Percentiles rank a stretch among this genome's conserved stretches.
Conservation (phyloP, 1,140 invertebrate species). For the Varroa destructor region DNA sequence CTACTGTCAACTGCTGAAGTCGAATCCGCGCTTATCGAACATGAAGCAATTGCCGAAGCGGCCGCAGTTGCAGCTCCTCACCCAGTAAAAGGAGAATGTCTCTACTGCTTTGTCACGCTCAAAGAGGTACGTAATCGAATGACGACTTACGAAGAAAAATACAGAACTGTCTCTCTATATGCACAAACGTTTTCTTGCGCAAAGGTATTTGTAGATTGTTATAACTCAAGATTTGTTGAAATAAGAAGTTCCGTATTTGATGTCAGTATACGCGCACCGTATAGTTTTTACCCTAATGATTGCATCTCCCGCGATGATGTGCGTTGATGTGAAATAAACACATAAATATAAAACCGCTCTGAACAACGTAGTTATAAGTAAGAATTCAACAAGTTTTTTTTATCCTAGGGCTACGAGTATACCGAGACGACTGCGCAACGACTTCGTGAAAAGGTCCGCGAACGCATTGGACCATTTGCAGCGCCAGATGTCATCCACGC, state of each 20-base stretch:
- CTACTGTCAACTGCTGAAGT: conserved; percentile 86
- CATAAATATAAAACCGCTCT: not conserved
- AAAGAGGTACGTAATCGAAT: conserved; percentile 48
- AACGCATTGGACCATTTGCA: conserved; percentile 89
- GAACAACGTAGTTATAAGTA: conserved; percentile 1
- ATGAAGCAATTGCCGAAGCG: conserved; percentile 68
- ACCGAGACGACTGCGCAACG: conserved; percentile 44
- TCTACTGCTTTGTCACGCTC: conserved; percentile 88
- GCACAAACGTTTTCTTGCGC: not conserved
- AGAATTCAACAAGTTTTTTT: conserved; percentile 5
- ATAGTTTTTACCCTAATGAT: conserved; percentile 30
- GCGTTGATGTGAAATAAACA: too few relatives aligned
- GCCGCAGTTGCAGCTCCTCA: conserved; percentile 89
- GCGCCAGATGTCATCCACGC: conserved; percentile 84
- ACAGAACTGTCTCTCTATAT: not conserved
- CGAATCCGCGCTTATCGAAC: conserved; percentile 75
- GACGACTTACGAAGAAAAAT: not conserved
- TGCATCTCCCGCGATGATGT: conserved; percentile 31
- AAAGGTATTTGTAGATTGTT: not conserved
- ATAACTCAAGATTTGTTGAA: not conserved
- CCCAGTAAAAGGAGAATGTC: conserved; percentile 81
- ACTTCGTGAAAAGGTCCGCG: conserved; percentile 51
- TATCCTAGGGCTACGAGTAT: conserved; percentile 46
- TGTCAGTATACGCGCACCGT: not conserved
- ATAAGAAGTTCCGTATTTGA: not conserved